Conservation (phyloP, 2,888 invertebrate genomes). For the Leptopterna dolabrata region DNA sequence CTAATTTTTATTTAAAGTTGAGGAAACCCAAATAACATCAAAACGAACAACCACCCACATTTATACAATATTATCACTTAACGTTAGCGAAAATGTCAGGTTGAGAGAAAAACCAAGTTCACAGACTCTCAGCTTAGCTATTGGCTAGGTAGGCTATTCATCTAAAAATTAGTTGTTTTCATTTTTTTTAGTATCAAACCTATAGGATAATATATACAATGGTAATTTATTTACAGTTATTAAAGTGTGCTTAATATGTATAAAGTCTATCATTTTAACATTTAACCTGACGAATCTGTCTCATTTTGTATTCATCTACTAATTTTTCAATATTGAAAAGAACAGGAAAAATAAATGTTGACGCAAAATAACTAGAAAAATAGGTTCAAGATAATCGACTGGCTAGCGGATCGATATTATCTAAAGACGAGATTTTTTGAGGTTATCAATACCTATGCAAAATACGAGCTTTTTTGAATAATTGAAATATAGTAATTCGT, state of each 20-base stretch:
- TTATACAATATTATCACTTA: slow-evolving; percentile 33
- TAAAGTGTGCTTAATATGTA: slow-evolving; percentile 51
- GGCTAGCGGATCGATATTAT: neutral
- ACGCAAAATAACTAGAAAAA: slow-evolving; percentile 10
- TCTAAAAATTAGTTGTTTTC: slow-evolving; percentile 45
- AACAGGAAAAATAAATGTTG: neutral
- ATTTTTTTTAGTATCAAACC: slow-evolving; percentile 58
- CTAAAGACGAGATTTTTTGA: neutral
- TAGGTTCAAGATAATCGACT: neutral
- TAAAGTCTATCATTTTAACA: slow-evolving; percentile 49
- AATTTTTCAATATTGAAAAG: neutral
- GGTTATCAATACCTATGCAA: neutral
- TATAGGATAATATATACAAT: slow-evolving; percentile 56
- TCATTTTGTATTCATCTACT: neutral
- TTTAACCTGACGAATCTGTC: slow-evolving; percentile 37
- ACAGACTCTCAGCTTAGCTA: slow-evolving; percentile 50
- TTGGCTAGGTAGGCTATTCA: slow-evolving; percentile 46
- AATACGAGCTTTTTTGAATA: neutral
- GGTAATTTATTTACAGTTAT: slow-evolving; percentile 57
- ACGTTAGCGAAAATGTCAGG: slow-evolving; percentile 31
- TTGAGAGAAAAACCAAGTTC: slow-evolving; percentile 44
- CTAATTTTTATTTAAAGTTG: neutral
- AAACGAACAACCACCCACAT: slow-evolving; percentile 28
- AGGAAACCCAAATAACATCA: slow-evolving; percentile 16
- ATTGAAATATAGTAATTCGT: neutral